A percentile compares a stretch with the other conserved stretches of the same genome.
Conservation (phyloP, 2,888 invertebrate species). For the Pristionchus arcanus region DNA sequence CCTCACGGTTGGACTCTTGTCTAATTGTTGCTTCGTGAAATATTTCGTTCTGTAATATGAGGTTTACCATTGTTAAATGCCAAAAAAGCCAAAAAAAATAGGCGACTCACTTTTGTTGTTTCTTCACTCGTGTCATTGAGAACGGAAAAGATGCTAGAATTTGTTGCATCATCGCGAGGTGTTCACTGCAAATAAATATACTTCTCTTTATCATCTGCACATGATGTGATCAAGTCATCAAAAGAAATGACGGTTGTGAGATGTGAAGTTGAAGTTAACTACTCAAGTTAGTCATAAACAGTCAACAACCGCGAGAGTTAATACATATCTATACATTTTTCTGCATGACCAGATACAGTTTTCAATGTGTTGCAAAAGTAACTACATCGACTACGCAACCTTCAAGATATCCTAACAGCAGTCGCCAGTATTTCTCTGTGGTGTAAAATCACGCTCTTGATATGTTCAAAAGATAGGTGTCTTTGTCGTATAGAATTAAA, state of each 20-base stretch:
- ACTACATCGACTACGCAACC: too few relatives aligned
- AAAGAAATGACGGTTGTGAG: too few relatives aligned
- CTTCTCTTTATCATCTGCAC: background rate
- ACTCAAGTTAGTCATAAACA: too few relatives aligned
- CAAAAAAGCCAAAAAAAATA: slow-evolving; percentile 48
- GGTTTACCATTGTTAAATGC: background rate
- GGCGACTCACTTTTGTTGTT: slow-evolving; percentile 83
- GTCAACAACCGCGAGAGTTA: too few relatives aligned
- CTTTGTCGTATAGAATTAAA: background rate
- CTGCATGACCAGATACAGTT: too few relatives aligned
- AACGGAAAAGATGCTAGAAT: slow-evolving; percentile 96
- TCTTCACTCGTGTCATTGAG: slow-evolving; percentile 83
- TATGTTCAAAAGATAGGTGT: background rate
- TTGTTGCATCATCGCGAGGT: slow-evolving; percentile 99
- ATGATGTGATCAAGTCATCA: too few relatives aligned
- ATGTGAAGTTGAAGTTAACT: too few relatives aligned
- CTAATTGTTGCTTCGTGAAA: slow-evolving; percentile 97
- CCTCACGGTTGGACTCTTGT: slow-evolving; percentile 96
- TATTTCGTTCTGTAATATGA: slow-evolving; percentile 89
- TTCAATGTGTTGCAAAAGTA: too few relatives aligned
- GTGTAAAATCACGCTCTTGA: too few relatives aligned
- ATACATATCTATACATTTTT: too few relatives aligned
- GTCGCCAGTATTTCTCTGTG: too few relatives aligned
- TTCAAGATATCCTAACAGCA: too few relatives aligned
- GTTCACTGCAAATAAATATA: slow-evolving; percentile 84